Evolutionary conservation across 2,797 vertebrate species (phyloP).

Genomic region (Parambassis ranga): DNA sequence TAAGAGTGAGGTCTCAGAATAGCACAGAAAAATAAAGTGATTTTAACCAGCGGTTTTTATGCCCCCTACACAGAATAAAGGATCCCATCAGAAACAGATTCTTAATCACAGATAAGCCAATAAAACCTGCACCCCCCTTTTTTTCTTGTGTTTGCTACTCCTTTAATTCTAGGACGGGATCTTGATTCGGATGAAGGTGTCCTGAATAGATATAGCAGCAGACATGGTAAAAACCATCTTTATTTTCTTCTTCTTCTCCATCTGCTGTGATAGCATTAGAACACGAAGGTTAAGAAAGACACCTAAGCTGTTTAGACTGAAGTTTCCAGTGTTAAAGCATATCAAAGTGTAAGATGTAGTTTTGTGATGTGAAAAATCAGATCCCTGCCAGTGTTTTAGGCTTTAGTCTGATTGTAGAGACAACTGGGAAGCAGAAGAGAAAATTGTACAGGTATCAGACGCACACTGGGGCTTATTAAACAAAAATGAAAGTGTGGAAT

Average conservation of each 20-base stretch:
- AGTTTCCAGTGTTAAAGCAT: neutral
- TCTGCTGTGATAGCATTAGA: neutral
- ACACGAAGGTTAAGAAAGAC: neutral
- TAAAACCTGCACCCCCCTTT: constrained; percentile 9
- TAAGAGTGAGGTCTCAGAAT: too few relatives aligned
- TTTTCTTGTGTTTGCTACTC: constrained; percentile 16
- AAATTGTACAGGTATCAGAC: constrained; percentile 1
- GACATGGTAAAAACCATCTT: neutral
- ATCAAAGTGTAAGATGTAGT: too few relatives aligned
- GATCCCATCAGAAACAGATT: constrained; percentile 12
- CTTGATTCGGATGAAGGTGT: constrained; percentile 16
- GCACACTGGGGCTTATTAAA: constrained; percentile 8
- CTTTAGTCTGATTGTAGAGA: neutral
- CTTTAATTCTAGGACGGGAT: neutral
- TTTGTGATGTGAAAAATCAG: too few relatives aligned
- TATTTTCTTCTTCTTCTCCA: neutral
- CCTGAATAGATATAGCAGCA: neutral
- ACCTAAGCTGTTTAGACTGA: neutral
- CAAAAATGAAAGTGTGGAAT: constrained; percentile 6
- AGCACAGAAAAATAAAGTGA: too few relatives aligned
- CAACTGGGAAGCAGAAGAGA: neutral
- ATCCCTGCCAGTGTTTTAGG: neutral
- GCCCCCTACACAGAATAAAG: constrained; percentile 6
- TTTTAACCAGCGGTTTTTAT: neutral
- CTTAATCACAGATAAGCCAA: neutral